These are phyloP conservation scores for Aporrectodea caliginosa DNA, from an alignment of 1,140 invertebrate species.

Conservation along the genomic window DNA sequence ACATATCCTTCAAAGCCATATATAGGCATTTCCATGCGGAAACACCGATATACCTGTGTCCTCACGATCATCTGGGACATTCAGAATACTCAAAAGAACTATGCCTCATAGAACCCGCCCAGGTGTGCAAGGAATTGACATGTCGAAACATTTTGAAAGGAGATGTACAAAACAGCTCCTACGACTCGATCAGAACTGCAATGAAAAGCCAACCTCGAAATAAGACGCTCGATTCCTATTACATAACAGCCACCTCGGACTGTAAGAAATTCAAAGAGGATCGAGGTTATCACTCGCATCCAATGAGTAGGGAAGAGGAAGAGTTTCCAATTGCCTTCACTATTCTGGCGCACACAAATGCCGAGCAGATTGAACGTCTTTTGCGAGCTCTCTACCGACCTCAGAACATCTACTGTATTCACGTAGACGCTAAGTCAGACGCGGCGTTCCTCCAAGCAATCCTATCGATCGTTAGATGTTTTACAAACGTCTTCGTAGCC, in stretches of 20 bases:
- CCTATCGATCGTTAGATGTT: conserved; percentile 24
- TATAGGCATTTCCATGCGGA: too few relatives aligned
- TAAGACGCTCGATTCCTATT: not conserved
- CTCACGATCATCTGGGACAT: not conserved
- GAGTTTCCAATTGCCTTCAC: conserved; percentile 31
- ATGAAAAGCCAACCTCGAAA: not conserved
- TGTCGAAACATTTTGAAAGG: not conserved
- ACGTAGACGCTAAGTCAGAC: conserved; percentile 32
- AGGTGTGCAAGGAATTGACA: not conserved
- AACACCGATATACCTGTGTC: too few relatives aligned
- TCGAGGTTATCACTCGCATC: conserved; percentile 18
- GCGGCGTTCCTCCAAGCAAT: conserved; percentile 32
- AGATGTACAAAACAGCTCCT: not conserved
- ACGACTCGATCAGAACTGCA: not conserved
- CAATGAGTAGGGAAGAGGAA: conserved; percentile 11
- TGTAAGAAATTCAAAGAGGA: not conserved
- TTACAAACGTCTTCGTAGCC: conserved; percentile 40
- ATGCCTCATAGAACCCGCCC: not conserved
- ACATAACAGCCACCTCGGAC: not conserved
- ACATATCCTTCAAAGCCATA: too few relatives aligned
- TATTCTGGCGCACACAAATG: conserved; percentile 32
- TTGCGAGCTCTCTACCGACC: conserved; percentile 33
- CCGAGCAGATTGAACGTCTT: conserved; percentile 33
- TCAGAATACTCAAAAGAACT: not conserved
- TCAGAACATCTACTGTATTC: conserved; percentile 36